These are phyloP conservation scores for Aleadryas rufinucha DNA, from an alignment of 2,113 vertebrate genomes.

Conservation along the genomic window DNA sequence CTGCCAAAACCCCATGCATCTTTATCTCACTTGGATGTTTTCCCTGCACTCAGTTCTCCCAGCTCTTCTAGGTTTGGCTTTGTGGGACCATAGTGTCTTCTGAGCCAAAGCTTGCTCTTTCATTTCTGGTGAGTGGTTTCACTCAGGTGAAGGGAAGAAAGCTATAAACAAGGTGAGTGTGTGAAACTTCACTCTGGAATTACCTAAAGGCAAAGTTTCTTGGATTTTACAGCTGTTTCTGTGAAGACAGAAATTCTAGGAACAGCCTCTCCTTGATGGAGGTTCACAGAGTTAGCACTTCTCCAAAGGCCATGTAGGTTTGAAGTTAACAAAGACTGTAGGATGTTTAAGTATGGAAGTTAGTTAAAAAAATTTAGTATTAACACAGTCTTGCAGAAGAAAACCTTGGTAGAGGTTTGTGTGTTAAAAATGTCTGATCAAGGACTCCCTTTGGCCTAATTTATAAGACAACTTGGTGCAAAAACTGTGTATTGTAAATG, in stretches of 20 bases:
- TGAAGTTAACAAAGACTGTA: background rate
- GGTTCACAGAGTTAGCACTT: background rate
- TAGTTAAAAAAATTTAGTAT: background rate
- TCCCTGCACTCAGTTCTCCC: background rate
- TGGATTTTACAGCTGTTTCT: background rate
- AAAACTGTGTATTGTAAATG: background rate
- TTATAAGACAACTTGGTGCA: background rate
- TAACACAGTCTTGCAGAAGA: background rate
- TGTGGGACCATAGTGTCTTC: background rate
- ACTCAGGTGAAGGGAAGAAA: background rate
- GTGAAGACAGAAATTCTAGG: background rate
- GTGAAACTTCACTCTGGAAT: background rate
- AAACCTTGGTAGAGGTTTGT: background rate
- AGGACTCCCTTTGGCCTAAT: background rate
- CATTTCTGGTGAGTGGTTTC: background rate
- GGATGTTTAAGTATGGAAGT: background rate
- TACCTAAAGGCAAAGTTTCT: background rate
- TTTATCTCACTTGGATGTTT: conserved; percentile 4
- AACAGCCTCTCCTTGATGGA: background rate
- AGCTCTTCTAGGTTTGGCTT: conserved; percentile 12
- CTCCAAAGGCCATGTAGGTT: background rate
- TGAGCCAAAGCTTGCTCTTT: background rate
- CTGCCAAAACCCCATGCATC: background rate
- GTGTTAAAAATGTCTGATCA: background rate
- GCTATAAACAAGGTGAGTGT: background rate